A percentile compares a stretch with the other conserved stretches of the same genome.
Conservation (phyloP, 2,113 vertebrate species). For the Vidua chalybeata region DNA sequence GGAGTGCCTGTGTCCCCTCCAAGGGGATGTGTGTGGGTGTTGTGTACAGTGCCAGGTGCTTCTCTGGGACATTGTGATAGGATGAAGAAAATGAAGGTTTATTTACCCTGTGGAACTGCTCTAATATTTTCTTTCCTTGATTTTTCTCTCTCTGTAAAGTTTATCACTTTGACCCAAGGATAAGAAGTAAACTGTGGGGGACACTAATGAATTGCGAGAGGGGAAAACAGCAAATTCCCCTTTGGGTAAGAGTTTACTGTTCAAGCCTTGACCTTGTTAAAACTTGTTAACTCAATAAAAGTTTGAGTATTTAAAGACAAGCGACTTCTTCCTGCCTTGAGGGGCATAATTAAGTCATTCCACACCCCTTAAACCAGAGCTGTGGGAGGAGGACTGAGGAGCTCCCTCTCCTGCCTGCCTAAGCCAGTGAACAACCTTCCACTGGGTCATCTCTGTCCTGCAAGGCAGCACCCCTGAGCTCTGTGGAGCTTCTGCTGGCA, state of each 20-base stretch:
- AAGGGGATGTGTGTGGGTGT: not conserved
- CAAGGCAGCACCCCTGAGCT: not conserved
- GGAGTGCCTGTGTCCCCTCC: not conserved
- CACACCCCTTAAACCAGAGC: not conserved
- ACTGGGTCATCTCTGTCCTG: not conserved
- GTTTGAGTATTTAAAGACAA: conserved; percentile 43
- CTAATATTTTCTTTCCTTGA: not conserved
- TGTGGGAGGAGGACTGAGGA: not conserved
- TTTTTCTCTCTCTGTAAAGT: not conserved
- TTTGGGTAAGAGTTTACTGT: conserved; percentile 15
- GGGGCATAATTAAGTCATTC: conserved; percentile 48
- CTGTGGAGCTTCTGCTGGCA: not conserved
- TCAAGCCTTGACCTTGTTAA: conserved; percentile 58
- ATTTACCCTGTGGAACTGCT: not conserved
- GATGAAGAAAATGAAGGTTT: not conserved
- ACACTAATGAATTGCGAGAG: not conserved
- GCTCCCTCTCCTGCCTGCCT: not conserved
- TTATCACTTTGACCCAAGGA: not conserved
- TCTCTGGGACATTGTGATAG: not conserved
- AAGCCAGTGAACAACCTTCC: not conserved
- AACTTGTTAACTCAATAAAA: conserved; percentile 61
- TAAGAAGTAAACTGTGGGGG: not conserved
- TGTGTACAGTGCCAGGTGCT: not conserved
- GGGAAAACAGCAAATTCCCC: not conserved
- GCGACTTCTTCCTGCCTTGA: conserved; percentile 56